Evolutionary conservation across 2,888 invertebrate genomes (phyloP), one percentile per base, ranked within the genome.

Genomic region (Scaptodrosophila latifasciaeformis): DNA sequence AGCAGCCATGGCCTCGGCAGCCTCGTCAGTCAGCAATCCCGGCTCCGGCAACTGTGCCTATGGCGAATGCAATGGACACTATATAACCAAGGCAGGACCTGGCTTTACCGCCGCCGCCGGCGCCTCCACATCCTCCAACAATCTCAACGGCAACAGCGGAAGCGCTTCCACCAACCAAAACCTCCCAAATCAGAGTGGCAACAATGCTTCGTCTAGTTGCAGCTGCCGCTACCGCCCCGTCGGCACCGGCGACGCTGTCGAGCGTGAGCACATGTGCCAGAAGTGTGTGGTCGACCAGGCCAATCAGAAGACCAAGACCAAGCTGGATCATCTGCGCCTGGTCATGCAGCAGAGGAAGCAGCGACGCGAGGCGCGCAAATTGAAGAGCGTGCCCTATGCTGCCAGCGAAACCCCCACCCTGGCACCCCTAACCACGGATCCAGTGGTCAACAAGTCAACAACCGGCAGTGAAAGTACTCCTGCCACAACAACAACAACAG

Each of bases 331-430:
- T 65, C 88, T 96, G 49, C 91, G 96, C 67, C 89, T 94, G 67
- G 94, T 96, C 54, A 94, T 97, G 94, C 95, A 95, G 72, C 95
- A 96, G 85, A 90, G 94, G 76, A 92, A 95, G 63, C 92, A 95
- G 64, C 89, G 94, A 58, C 90, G 96, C 48, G 92, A 94, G 77
- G 94, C 92, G 37, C 89, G 93, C 51, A 92, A 91, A 83, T 87
- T 91, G 58, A 91, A 91, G 82, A 89, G 90, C 2, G 85, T 90
- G 44, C 93, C 93, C 6, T 93, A 93, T 72, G 83, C 77, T 42
- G 77, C 79, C 0, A 66, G 67, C 37, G 69, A n/a, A n/a, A n/a
- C n/a, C n/a, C n/a, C n/a, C n/a, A n/a, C n/a, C n/a, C n/a, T n/a
- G n/a, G n/a, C n/a, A n/a, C n/a, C n/a, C n/a, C n/a, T n/a, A n/a